Percentiles rank a stretch among this genome's conserved stretches.
These are phyloP conservation scores for Augiades crinisus DNA, from an alignment of 2,888 invertebrate species.

Conservation along the genomic window DNA sequence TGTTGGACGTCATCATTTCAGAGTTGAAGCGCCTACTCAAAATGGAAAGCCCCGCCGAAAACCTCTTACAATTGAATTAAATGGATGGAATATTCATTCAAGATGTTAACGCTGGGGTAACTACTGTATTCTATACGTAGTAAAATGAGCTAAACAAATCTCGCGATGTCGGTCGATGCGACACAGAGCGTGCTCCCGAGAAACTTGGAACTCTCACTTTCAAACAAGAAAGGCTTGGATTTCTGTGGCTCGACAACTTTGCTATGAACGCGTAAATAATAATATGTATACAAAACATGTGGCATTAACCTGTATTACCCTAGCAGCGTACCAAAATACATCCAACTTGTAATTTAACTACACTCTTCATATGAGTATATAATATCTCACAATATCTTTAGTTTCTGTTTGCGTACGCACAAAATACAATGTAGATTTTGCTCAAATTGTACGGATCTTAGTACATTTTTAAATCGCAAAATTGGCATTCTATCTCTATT, in stretches of 20 bases:
- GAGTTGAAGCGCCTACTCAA: slow-evolving; percentile 19
- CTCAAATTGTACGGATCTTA: no score
- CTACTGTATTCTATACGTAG: slow-evolving; percentile 6
- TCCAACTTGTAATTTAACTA: no score
- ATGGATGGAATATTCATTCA: neutral
- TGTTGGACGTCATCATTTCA: slow-evolving; percentile 21
- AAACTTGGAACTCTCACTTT: slow-evolving; percentile 75
- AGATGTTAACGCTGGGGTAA: neutral
- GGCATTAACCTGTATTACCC: slow-evolving; percentile 54
- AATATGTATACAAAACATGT: slow-evolving; percentile 49
- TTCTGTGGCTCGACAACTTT: slow-evolving; percentile 53
- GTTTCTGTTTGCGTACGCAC: no score
- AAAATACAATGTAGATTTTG: no score
- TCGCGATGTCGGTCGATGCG: slow-evolving; percentile 48
- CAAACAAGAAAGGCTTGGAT: slow-evolving; percentile 62
- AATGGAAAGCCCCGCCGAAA: slow-evolving; percentile 1
- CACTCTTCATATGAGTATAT: no score
- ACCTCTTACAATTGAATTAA: neutral
- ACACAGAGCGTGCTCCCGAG: slow-evolving; percentile 50
- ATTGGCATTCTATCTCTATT: no score
- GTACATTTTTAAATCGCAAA: no score
- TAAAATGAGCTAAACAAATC: slow-evolving; percentile 40
- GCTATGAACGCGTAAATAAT: slow-evolving; percentile 52
- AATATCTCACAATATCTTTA: no score
- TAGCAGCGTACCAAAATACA: no score